Evolutionary conservation across 2,797 vertebrate genomes (phyloP).

Genomic region (Alosa sapidissima): DNA sequence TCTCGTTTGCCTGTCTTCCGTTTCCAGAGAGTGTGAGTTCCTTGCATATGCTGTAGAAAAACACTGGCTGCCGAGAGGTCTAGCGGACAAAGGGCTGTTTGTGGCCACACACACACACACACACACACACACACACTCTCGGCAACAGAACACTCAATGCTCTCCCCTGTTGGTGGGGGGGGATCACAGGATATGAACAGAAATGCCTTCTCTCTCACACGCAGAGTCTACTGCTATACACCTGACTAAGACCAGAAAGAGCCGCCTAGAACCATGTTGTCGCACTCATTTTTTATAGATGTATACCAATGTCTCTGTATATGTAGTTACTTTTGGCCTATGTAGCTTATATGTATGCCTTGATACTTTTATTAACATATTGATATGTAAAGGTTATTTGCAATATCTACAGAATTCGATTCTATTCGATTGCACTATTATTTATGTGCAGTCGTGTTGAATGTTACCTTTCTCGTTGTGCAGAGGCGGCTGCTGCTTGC

Average conservation of each 20-base stretch:
- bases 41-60: conserved; percentile 48
- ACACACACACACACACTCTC: too few species aligned
- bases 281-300: not conserved
- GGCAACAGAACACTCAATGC: conserved; percentile 35
- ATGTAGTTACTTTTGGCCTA: not conserved
- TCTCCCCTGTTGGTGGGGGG: not conserved
- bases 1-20: not conserved
- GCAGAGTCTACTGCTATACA: not conserved
- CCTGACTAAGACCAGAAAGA: not conserved
- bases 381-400: not conserved
- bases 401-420: not conserved
- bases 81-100: conserved; percentile 57
- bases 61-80: conserved; percentile 49
- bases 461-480: conserved; percentile 11
- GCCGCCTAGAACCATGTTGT: conserved; percentile 1
- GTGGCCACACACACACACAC: conserved; percentile 41
- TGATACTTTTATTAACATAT: not conserved
- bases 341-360: not conserved
- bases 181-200: conserved; percentile 28
- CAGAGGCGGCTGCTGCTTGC: conserved; percentile 4
- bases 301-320: not conserved
- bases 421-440: not conserved
- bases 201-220: conserved; percentile 3
- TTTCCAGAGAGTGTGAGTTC: not conserved
- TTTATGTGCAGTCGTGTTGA: conserved; percentile 4